phyloP scores from a whole-genome alignment of 1,140 invertebrate species.

The Meloidogyne exigua region DNA sequence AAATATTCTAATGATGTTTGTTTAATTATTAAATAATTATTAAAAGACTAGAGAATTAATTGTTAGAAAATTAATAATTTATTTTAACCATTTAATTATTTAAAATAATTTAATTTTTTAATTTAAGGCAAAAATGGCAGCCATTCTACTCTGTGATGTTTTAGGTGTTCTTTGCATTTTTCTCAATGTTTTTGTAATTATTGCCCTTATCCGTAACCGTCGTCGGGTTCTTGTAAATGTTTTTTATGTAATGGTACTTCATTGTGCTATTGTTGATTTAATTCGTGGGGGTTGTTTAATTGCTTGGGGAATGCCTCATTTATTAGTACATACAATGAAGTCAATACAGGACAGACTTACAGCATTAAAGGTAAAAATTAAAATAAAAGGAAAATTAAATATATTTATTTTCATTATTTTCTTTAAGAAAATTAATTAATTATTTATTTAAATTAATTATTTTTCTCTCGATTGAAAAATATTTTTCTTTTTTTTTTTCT shows the following conservation, averaged over 20 bases:
- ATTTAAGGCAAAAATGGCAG: constrained; percentile 38
- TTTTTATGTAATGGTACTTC: constrained; percentile 61
- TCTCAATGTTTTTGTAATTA: constrained; percentile 56
- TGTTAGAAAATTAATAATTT: too few species aligned
- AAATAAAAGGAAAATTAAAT: too few species aligned
- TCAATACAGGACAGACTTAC: constrained; percentile 50
- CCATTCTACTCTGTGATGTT: constrained; percentile 49
- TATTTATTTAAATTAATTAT: neutral
- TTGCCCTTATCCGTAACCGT: constrained; percentile 52
- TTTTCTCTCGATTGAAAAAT: too few species aligned
- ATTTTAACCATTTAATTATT: too few species aligned
- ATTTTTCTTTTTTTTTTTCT: too few species aligned
- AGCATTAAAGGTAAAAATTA: constrained; percentile 44
- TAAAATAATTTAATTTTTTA: neutral
- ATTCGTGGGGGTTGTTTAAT: constrained; percentile 58
- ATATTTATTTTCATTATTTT: too few species aligned
- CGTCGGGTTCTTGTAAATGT: constrained; percentile 57
- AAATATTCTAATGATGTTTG: neutral
- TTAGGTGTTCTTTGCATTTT: constrained; percentile 54
- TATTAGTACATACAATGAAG: constrained; percentile 44
- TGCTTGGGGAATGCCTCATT: constrained; percentile 54
- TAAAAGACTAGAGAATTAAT: too few species aligned
- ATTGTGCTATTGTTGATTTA: constrained; percentile 60
- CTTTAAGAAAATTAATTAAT: neutral
- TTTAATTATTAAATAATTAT: neutral